Base-by-base conservation (phyloP, 2,113 vertebrate species). In the Calyptommatus sinebrachiatus region DNA sequence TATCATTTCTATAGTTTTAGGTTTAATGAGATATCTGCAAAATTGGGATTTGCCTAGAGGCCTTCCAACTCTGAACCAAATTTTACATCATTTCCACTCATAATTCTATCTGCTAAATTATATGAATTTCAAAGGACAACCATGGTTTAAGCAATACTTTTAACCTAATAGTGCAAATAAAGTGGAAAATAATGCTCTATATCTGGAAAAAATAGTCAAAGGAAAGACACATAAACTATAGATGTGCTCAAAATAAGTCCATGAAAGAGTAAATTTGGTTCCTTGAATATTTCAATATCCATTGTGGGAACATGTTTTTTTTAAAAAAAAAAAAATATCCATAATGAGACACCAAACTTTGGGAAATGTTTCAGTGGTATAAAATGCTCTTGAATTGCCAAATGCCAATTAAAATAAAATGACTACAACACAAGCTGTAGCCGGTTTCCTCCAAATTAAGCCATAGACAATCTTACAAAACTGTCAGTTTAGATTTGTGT, bases 401-500 rank as follows among this genome's bases (percentile, higher is more conserved):
- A 61, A 4, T 24, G 79, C 45, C 61, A 70, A 24, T 81, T 88
- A 88, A 88, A 66, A 28, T 41, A 75, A 90, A 88, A 72, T 57
- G 82, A 78, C 83, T 83, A 76, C 72, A 73, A 78, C 65, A 70
- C 83, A 88, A 45, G 62, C 87, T 76, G 28, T 53, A 84, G 60
- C 48, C 70, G 83, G 62, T 75, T 88, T 86, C 78, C 84, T 88
- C 67, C 74, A 81, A 86, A 73, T 84, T 81, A 83, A 86, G 83
- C 73, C 79, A 91, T 65, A 83, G 73, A 70, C 65, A 66, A 77
- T 76, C 81, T 22, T 71, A 78, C 73, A 78, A 85, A 88, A 73
- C 88, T 69, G 79, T 82, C 83, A 84, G 84, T 80, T 74, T 81
- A 79, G 79, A 63, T 88, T 89, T 89, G 85, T 83, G 82, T 14